Conservation (phyloP, 30 jellyfish, hydroid and myxozoan species). For the Turritopsis rubra region DNA sequence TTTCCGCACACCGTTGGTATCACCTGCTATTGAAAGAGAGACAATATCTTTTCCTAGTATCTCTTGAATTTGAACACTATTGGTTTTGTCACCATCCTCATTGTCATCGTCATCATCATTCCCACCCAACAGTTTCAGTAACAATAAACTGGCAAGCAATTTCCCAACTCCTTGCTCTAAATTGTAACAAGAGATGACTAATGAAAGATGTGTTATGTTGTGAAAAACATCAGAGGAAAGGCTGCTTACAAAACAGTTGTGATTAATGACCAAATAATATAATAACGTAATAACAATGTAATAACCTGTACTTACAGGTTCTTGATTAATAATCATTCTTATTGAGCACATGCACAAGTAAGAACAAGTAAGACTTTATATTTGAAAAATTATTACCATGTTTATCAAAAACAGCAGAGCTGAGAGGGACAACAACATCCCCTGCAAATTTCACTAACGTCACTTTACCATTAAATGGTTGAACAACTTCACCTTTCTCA, state of each 20-base stretch:
- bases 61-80: background rate
- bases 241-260: too few relatives aligned
- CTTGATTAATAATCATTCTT: too few relatives aligned
- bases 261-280: too few relatives aligned
- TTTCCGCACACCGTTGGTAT: slow-evolving; percentile 2
- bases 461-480: slow-evolving; percentile 2
- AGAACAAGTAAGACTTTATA: background rate
- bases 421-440: background rate
- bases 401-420: slow-evolving; percentile 1
- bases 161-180: background rate
- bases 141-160: background rate
- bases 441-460: background rate
- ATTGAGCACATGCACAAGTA: too few relatives aligned
- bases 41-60: background rate
- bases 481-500: background rate
- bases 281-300: too few relatives aligned
- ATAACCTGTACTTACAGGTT: too few relatives aligned
- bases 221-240: too few relatives aligned
- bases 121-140: background rate
- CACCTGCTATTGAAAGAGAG: slow-evolving; percentile 9
- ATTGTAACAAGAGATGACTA: too few relatives aligned
- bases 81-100: background rate
- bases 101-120: background rate
- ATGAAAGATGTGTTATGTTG: too few relatives aligned
- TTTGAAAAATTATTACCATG: background rate